Evolutionary conservation across 2,797 vertebrate species (phyloP).

Genomic region (Gymnothorax reevesii): DNA sequence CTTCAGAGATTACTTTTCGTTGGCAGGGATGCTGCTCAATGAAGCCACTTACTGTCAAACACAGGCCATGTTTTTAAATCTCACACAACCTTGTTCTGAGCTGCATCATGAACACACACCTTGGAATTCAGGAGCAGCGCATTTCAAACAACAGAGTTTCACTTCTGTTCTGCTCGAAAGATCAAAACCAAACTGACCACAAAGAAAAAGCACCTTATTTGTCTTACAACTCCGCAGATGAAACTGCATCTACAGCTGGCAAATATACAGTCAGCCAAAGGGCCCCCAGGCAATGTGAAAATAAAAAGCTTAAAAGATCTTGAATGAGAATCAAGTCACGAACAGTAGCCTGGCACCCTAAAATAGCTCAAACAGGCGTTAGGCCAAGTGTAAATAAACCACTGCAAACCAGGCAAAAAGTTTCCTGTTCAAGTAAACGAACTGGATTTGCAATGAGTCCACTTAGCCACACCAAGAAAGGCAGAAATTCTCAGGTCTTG

Average conservation of each 20-base stretch:
- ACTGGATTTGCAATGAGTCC: slow-evolving; percentile 9
- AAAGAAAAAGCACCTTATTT: background rate
- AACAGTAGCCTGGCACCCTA: background rate
- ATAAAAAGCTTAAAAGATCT: background rate
- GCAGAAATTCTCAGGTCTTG: background rate
- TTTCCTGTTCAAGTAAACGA: slow-evolving; percentile 31
- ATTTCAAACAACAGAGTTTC: background rate
- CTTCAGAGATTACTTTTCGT: background rate
- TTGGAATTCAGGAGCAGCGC: background rate
- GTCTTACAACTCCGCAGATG: no score
- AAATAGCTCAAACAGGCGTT: slow-evolving; percentile 5
- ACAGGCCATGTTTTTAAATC: background rate
- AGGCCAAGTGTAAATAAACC: slow-evolving; percentile 10
- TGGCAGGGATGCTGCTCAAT: background rate
- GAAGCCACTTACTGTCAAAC: background rate
- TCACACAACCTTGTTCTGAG: background rate
- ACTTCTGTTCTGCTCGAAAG: background rate
- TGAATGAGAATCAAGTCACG: background rate
- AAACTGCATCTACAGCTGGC: background rate
- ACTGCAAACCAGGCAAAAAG: slow-evolving; percentile 16
- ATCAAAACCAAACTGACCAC: background rate
- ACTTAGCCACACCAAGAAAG: background rate
- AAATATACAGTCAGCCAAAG: background rate
- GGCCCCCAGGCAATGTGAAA: no score
- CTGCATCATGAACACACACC: slow-evolving; percentile 1